phyloP scores from a whole-genome alignment of 37 sponge, comb jelly and placozoan genomes.

The Aphrocallistes beatrix region DNA sequence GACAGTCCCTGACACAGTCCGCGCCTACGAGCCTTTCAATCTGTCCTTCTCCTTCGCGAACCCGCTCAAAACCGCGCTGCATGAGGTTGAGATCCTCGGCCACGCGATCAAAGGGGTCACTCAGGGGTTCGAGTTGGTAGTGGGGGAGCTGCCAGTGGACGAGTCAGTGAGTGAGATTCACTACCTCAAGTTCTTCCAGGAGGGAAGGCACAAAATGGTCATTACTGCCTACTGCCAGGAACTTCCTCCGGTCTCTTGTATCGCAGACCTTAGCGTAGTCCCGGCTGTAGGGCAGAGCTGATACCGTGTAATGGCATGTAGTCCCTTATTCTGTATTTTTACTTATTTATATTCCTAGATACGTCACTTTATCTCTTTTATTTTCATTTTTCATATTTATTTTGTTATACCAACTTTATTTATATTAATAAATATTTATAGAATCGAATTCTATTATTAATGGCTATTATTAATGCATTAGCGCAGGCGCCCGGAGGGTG shows the following conservation, averaged over 20 bases:
- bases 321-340: neutral
- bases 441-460: neutral
- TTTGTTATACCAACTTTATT: neutral
- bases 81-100: neutral
- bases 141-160: neutral
- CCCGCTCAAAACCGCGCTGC: slow-evolving; percentile 14
- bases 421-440: neutral
- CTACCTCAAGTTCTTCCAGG: slow-evolving; percentile 5
- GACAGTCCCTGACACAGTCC: neutral
- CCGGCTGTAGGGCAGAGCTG: slow-evolving; percentile 1
- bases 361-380: neutral
- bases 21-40: neutral
- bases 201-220: neutral
- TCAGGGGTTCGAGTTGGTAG: neutral
- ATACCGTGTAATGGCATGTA: neutral
- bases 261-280: neutral
- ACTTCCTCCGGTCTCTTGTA: neutral
- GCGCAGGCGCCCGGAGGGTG: too few species aligned
- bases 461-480: too few species aligned
- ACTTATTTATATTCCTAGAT: neutral
- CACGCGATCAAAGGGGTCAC: neutral
- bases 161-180: slow-evolving; percentile 6
- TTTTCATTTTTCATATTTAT: neutral
- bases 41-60: neutral
- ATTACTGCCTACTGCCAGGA: neutral